Percentiles rank a stretch among this genome's conserved stretches.
These are phyloP conservation scores for Hippotragus niger DNA, from an alignment of 2,113 vertebrate species.

Conservation along the genomic window DNA sequence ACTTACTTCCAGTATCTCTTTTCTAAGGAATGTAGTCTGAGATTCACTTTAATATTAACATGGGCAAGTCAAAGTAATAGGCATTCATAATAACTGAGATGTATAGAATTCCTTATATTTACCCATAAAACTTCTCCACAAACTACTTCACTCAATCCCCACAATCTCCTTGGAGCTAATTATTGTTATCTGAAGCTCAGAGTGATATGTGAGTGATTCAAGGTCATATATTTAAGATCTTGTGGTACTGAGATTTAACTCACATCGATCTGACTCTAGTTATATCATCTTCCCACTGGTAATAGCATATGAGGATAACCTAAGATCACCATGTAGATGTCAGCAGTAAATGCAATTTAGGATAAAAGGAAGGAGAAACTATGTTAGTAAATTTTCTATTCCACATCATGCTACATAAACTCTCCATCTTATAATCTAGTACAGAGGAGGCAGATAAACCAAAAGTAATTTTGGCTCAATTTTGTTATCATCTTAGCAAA, in stretches of 20 bases:
- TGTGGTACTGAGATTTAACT: not conserved
- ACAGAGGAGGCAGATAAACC: not conserved
- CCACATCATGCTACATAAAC: not conserved
- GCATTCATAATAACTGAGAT: not conserved
- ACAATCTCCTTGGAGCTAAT: not conserved
- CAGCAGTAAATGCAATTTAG: not conserved
- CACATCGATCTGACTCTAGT: not conserved
- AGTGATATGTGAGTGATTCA: not conserved
- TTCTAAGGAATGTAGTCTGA: not conserved
- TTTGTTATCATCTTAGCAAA: not conserved
- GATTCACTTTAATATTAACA: not conserved
- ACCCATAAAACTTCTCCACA: not conserved
- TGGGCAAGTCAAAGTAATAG: not conserved
- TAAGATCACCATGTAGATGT: not conserved
- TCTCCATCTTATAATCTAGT: not conserved
- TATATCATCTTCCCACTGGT: not conserved
- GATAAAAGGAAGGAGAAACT: not conserved
- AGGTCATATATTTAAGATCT: not conserved
- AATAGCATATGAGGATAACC: not conserved
- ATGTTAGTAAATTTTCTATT: not conserved
- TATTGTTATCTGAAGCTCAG: not conserved
- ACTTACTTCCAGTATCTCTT: not conserved
- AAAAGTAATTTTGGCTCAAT: not conserved
- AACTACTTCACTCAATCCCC: not conserved
- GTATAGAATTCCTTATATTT: not conserved